Base-by-base conservation (phyloP, 2,797 vertebrate genomes). In the Eulemur coronatus region DNA sequence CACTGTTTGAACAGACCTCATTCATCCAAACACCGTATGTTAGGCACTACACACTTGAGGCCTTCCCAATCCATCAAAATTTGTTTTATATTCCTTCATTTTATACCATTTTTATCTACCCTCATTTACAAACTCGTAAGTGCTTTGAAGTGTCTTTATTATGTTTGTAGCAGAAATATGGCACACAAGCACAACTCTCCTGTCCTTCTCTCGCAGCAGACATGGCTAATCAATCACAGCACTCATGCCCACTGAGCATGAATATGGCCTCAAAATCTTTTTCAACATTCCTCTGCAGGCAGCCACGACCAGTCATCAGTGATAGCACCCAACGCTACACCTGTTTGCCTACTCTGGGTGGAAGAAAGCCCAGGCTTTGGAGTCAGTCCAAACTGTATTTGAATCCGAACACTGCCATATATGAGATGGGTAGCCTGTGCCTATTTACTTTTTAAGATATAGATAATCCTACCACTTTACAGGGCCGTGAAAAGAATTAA, bases 1-100 rank as follows among this genome's bases (percentile, higher is more conserved):
- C 12, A 59, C 57, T 12, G 26, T 26, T 24, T 10, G 10, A 28
- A 28, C 57, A 59, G 26, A 59, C 10, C 57, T 59, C 26, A 4
- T 59, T 26, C 41, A 84, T 84, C 52, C 63, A 95, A 91, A 94
- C 72, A 88, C 72, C 61, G 69, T 91, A 91, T 80, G 70, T 59
- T 81, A 85, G 8, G n/a, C 33, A 59, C 55, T 69, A 41, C 1
- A 11, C 10, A 67, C 41, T 72, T 38, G 57, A 95, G 78, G 46
- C 28, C 73, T 87, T 92, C 85, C 70, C 52, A 79, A 57, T 61
- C 52, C 12, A 97, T 81, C 88, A 82, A 35, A 82, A 35, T 78
- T 70, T 84, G 57, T 55, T 88, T 94, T 85, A 76, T 28, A 92
- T 24, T 67, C 30, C 63, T 20, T 95, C 70, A 92, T 59, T 59